These are phyloP conservation scores for Trematomus bernacchii DNA, from an alignment of 2,797 vertebrate genomes.

Conservation along the genomic window DNA sequence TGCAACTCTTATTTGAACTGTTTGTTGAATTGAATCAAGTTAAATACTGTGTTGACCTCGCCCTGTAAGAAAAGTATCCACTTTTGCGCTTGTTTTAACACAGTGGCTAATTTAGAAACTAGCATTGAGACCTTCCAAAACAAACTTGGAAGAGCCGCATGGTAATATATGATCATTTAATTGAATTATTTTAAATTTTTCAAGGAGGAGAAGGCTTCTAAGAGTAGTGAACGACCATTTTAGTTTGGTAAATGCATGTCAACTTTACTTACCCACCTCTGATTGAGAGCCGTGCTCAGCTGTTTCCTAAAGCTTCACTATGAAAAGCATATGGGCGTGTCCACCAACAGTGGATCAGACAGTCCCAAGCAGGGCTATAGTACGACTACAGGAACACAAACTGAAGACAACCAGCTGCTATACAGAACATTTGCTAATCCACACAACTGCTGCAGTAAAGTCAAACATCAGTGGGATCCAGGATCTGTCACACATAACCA, in stretches of 20 bases:
- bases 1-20: too few species aligned
- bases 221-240: background rate
- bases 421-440: constrained; percentile 59
- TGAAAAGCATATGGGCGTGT: constrained; percentile 31
- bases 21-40: too few species aligned
- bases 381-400: constrained; percentile 68
- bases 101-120: too few species aligned
- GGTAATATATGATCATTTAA: background rate
- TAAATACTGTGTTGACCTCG: too few species aligned
- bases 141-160: background rate
- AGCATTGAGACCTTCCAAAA: background rate
- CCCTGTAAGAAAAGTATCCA: background rate
- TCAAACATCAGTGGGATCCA: constrained; percentile 51
- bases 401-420: constrained; percentile 62
- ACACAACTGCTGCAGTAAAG: constrained; percentile 64
- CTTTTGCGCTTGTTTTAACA: background rate
- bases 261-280: background rate
- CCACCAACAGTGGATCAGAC: constrained; percentile 33
- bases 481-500: constrained; percentile 52
- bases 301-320: constrained; percentile 14
- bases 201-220: background rate
- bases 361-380: constrained; percentile 39
- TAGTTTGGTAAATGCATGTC: background rate
- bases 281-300: background rate
- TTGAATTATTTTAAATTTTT: background rate